phyloP scores from a whole-genome alignment of 2,113 vertebrate species.

The Chaetodon trifascialis region DNA sequence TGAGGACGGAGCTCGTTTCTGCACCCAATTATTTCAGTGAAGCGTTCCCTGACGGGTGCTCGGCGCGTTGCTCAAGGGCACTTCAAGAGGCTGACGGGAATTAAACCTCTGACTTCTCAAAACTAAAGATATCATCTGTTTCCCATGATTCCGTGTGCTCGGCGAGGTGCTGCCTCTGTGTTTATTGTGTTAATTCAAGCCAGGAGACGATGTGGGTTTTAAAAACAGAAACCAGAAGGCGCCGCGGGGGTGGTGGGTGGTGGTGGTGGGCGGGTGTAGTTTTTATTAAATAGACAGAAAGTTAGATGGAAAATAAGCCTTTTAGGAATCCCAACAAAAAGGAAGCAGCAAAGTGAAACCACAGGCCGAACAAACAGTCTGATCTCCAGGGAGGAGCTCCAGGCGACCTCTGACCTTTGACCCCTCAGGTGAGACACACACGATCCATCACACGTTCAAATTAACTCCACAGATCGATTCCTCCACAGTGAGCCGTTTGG shows the following conservation, averaged over 20 bases:
- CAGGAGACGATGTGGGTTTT: constrained; percentile 25
- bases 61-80: constrained; percentile 10
- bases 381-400: constrained; percentile 4
- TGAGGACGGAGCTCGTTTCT: constrained; percentile 6
- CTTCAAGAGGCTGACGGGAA: neutral
- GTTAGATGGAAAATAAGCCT: neutral
- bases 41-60: constrained; percentile 21
- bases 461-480: neutral
- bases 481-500: neutral
- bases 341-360: neutral
- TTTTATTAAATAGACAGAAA: constrained; percentile 6
- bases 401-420: constrained; percentile 21
- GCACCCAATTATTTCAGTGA: constrained; percentile 12
- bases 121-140: neutral
- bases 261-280: neutral
- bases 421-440: neutral
- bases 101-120: constrained; percentile 10
- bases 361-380: neutral
- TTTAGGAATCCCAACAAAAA: neutral
- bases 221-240: constrained; percentile 23
- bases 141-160: neutral
- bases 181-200: constrained; percentile 27
- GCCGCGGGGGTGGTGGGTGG: constrained; percentile 3
- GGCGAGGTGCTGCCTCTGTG: neutral
- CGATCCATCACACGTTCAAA: neutral